These are phyloP conservation scores for Xenentodon cancila DNA, from an alignment of 2,797 vertebrate species.

Conservation along the genomic window DNA sequence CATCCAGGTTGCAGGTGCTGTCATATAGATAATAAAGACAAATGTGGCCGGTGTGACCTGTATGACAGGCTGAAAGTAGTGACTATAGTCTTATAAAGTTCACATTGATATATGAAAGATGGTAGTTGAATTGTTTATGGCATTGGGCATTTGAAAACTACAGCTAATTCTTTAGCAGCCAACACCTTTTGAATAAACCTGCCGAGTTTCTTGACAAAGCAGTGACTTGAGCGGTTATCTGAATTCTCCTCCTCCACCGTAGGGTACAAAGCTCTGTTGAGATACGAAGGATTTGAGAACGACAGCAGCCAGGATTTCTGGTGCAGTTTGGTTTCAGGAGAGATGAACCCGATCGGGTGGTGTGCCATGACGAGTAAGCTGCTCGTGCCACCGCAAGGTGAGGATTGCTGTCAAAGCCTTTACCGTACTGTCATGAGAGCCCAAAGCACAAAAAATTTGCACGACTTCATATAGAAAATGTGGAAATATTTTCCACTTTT, in stretches of 20 bases:
- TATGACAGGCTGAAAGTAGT: no score
- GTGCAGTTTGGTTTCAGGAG: slow-evolving; percentile 91
- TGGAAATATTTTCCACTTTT: no score
- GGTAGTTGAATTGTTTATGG: no score
- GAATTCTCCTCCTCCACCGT: slow-evolving; percentile 1
- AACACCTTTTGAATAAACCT: not conserved
- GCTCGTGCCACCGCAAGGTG: slow-evolving; percentile 93
- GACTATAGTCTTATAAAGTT: no score
- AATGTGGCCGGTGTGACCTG: no score
- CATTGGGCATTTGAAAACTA: no score
- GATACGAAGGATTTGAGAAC: slow-evolving; percentile 93
- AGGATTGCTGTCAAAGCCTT: slow-evolving; percentile 41
- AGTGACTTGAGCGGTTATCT: not conserved
- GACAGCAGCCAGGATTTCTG: slow-evolving; percentile 91
- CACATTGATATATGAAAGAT: no score
- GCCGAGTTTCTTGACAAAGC: not conserved
- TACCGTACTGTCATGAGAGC: no score
- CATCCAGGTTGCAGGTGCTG: slow-evolving; percentile 87
- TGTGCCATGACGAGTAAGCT: slow-evolving; percentile 96
- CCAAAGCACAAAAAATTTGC: no score
- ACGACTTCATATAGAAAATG: no score
- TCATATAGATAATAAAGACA: no score
- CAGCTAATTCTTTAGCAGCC: no score
- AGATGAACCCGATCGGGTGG: slow-evolving; percentile 96
- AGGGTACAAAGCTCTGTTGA: slow-evolving; percentile 94